A percentile compares a stretch with the other conserved stretches of the same genome.
Conservation (phyloP, 2,888 invertebrate species). For the Cheilosia grossa region DNA sequence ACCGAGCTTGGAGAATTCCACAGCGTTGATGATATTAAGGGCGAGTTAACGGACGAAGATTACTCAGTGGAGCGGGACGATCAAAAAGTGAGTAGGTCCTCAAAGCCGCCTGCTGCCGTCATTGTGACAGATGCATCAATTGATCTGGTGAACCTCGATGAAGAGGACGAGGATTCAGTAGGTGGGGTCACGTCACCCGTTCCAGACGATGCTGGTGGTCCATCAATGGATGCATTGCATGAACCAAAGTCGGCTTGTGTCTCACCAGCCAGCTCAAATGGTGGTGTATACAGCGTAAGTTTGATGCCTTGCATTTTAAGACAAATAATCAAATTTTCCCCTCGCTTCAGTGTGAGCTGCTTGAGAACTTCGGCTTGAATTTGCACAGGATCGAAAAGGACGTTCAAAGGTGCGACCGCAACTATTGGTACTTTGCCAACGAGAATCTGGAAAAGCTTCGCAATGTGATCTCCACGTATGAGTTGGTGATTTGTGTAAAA, state of each 20-base stretch:
- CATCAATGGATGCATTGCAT: conserved; percentile 80
- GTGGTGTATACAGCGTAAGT: conserved; percentile 93
- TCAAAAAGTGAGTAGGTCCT: conserved; percentile 1
- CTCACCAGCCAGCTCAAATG: conserved; percentile 95
- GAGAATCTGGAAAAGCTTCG: conserved; percentile 95
- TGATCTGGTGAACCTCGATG: conserved; percentile 84
- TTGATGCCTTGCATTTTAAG: background rate
- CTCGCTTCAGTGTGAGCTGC: conserved; percentile 89
- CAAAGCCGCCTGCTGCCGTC: conserved; percentile 85
- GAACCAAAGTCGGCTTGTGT: conserved; percentile 88
- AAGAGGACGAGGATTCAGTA: conserved; percentile 83
- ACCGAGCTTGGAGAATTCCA: conserved; percentile 80
- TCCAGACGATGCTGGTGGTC: conserved; percentile 84
- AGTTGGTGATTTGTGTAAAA: conserved; percentile 63
- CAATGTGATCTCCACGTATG: conserved; percentile 98
- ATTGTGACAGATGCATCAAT: conserved; percentile 90
- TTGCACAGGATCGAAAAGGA: conserved; percentile 98
- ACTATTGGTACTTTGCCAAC: conserved; percentile 95
- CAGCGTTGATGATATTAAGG: conserved; percentile 84
- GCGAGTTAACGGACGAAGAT: conserved; percentile 80
- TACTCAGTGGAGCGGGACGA: conserved; percentile 4
- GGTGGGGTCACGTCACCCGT: conserved; percentile 85
- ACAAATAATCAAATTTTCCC: background rate
- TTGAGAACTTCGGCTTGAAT: conserved; percentile 94
- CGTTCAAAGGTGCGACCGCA: conserved; percentile 97